Conservation (phyloP, 2,888 invertebrate genomes). For the Xestia sexstrigata region DNA sequence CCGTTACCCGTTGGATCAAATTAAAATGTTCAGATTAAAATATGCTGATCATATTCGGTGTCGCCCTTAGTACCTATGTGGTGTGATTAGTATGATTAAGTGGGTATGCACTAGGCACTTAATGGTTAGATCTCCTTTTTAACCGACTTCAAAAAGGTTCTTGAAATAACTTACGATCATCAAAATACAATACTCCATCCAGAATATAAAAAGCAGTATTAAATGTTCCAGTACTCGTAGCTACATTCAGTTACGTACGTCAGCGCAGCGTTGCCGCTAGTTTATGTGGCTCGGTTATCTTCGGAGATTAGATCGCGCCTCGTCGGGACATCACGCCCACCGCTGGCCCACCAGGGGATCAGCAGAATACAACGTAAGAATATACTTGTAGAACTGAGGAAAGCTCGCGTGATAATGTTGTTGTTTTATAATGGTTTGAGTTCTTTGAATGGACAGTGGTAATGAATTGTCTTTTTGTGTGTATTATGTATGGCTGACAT, state of each 20-base stretch:
- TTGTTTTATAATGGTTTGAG: conserved; percentile 24
- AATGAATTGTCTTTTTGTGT: neutral
- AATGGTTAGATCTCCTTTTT: neutral
- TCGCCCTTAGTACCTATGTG: neutral
- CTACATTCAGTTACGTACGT: conserved; percentile 58
- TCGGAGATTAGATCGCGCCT: conserved; percentile 80
- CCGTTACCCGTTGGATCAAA: no score
- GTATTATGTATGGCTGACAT: neutral
- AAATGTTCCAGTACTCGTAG: conserved; percentile 49
- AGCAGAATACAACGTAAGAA: conserved; percentile 50
- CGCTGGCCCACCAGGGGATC: conserved; percentile 61
- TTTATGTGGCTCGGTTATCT: conserved; percentile 83
- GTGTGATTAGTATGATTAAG: neutral
- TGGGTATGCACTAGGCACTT: neutral
- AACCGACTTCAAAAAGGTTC: no score
- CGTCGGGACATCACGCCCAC: conserved; percentile 81
- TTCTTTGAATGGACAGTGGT: conserved; percentile 4
- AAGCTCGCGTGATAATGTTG: conserved; percentile 53
- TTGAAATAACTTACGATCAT: conserved; percentile 3
- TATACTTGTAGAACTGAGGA: conserved; percentile 46
- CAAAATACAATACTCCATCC: conserved; percentile 16
- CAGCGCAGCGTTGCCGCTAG: conserved; percentile 74
- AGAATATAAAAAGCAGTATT: conserved; percentile 52
- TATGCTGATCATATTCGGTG: neutral
- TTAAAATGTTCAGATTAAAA: neutral